These are phyloP conservation scores for Dermochelys coriacea DNA, from an alignment of 2,797 vertebrate genomes.

Conservation along the genomic window DNA sequence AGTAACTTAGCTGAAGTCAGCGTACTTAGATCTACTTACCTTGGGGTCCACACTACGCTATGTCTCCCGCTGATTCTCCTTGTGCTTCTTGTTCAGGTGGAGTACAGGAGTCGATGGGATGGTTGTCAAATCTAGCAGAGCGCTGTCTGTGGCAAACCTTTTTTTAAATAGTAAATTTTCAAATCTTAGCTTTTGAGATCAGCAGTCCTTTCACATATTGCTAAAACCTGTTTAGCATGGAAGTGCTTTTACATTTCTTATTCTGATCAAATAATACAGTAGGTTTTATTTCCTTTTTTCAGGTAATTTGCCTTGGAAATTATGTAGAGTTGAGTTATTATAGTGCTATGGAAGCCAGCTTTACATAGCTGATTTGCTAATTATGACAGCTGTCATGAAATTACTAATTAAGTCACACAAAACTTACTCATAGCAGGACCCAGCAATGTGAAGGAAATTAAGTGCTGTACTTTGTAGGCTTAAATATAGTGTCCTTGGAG, in stretches of 20 bases:
- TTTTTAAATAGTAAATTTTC: conserved; percentile 21
- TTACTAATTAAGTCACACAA: neutral
- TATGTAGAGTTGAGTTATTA: neutral
- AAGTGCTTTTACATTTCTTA: conserved; percentile 26
- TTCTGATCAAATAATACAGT: conserved; percentile 42
- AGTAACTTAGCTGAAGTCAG: too few species aligned
- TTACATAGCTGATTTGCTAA: conserved; percentile 25
- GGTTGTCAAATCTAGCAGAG: conserved; percentile 9
- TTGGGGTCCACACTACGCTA: too few species aligned
- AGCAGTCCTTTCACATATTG: conserved; percentile 42
- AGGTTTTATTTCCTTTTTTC: conserved; percentile 30
- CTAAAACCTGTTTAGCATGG: conserved; percentile 56
- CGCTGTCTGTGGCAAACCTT: neutral
- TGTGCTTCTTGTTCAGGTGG: too few species aligned
- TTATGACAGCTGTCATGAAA: neutral
- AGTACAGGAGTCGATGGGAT: neutral
- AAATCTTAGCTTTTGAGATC: conserved; percentile 21
- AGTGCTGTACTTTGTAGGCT: neutral
- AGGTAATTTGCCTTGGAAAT: conserved; percentile 66
- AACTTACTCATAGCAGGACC: neutral
- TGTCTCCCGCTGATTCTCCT: too few species aligned
- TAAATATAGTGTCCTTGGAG: neutral
- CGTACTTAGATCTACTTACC: too few species aligned
- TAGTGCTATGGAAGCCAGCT: neutral
- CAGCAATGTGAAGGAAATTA: neutral